Percentiles rank a stretch among this genome's conserved stretches.
Evolutionary conservation across 2,888 invertebrate species (phyloP).

Genomic region (Pomacea canaliculata): DNA sequence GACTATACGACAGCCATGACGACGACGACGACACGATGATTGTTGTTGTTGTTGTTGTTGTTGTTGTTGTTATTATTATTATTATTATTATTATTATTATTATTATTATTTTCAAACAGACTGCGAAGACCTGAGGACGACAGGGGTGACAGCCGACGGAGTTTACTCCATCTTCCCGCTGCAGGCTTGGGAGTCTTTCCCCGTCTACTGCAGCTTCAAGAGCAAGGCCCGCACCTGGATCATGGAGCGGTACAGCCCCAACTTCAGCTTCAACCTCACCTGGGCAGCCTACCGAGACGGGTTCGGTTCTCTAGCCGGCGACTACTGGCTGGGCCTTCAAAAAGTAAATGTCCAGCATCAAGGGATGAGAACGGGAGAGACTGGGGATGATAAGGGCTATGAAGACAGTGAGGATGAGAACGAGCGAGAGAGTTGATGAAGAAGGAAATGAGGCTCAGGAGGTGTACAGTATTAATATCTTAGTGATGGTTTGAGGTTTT

Average conservation of each 20-base stretch:
- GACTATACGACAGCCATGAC: not conserved
- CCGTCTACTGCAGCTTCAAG: constrained; percentile 5
- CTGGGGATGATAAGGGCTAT: too few relatives aligned
- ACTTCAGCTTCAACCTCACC: not conserved
- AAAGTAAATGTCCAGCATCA: not conserved
- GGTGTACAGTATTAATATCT: too few relatives aligned
- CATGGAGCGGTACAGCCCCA: not conserved
- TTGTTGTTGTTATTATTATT: too few relatives aligned
- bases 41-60: too few relatives aligned
- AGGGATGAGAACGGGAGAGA: too few relatives aligned
- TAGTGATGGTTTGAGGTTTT: too few relatives aligned
- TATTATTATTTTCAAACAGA: not conserved
- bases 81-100: too few relatives aligned
- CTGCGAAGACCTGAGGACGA: not conserved
- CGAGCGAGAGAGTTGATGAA: too few relatives aligned
- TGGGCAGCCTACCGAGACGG: constrained; percentile 9
- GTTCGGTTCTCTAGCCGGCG: constrained; percentile 4
- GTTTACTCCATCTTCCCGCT: constrained; percentile 3
- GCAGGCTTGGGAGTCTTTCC: not conserved
- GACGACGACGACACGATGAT: too few relatives aligned
- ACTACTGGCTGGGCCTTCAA: constrained; percentile 13
- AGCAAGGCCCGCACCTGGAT: constrained; percentile 8
- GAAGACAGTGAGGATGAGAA: too few relatives aligned
- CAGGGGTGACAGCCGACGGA: not conserved
- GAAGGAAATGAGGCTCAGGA: too few relatives aligned